Base-by-base conservation (phyloP, 2,888 invertebrate genomes). In the Ornithoptera alexandrae region DNA sequence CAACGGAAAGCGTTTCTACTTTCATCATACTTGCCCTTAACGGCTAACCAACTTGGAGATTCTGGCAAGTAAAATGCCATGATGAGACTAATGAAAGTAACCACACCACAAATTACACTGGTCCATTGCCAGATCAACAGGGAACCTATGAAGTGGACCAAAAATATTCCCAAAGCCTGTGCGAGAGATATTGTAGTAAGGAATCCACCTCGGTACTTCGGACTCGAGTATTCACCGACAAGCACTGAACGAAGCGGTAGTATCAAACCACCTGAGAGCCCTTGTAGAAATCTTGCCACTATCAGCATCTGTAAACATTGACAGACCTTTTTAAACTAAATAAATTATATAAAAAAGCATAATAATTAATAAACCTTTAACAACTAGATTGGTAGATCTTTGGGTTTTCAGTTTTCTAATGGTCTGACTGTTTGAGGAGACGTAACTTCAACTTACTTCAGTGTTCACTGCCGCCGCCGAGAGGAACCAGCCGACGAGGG, bases 11-110 rank as follows among this genome's bases (percentile, higher is more conserved):
- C 87, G 50, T 83, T 80, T 71, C 89, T 87, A 0, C 94, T 94
- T 53, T 94, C 91, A 0, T 89, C 88, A 1, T 88, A 82, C 18
- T 89, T 85, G 0, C 93, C 93, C 72, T 93, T 93, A 50, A 93
- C 89, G 0, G 94, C 88, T 24, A 95, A 77, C 94, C 95, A 95
- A 68, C 90, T 89, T 0, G 95, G 95, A 1, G 95, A 93, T 81
- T 95, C 95, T 0, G 94, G 94, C 0, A 85, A 83, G 59, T 79
- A 82, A 39, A 84, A 75, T 1, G 83, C 80, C 8, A 86, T 81
- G 0, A 86, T 36, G 46, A 94, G 78, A 39, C 93, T 88, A 2
- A 89, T 72, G 10, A 93, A 79, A 0, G 93, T 87, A 7, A 93
- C 79, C 1, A 82, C 71, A 0, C 87, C 85, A 69, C 91, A 90